A percentile compares a stretch with the other conserved stretches of the same genome.
These are phyloP conservation scores for Hipparchia sbordonii DNA, from an alignment of 2,888 invertebrate genomes.

Conservation along the genomic window DNA sequence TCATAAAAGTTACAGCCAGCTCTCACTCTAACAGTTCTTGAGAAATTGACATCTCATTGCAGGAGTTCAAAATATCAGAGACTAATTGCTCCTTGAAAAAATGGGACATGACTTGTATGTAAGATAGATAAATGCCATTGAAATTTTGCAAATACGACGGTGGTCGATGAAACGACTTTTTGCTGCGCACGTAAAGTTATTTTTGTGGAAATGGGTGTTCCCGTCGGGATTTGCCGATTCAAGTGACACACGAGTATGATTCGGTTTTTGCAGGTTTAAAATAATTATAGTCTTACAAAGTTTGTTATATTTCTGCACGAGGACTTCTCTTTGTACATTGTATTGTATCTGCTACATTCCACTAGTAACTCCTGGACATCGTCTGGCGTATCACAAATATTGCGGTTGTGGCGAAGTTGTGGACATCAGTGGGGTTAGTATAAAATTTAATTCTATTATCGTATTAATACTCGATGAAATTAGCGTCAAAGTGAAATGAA, in stretches of 20 bases:
- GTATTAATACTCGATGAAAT: no score
- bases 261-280: background rate
- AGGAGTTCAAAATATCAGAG: slow-evolving; percentile 36
- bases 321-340: no score
- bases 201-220: slow-evolving; percentile 24
- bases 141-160: slow-evolving; percentile 30
- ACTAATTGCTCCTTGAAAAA: slow-evolving; percentile 38
- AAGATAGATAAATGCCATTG: slow-evolving; percentile 34
- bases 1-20: background rate
- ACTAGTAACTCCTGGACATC: no score
- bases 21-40: slow-evolving; percentile 30
- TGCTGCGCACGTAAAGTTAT: slow-evolving; percentile 20
- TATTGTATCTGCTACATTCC: no score
- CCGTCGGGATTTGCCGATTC: slow-evolving; percentile 1
- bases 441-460: no score
- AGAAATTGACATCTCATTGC: slow-evolving; percentile 41
- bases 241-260: background rate
- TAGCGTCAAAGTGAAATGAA: no score
- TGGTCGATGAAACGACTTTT: slow-evolving; percentile 29
- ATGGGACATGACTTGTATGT: slow-evolving; percentile 38
- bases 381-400: no score
- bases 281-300: background rate
- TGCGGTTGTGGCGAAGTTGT: no score
- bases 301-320: no score
- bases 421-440: no score